These are phyloP conservation scores for Calcarius lapponicus DNA, from an alignment of 2,797 vertebrate genomes.

Conservation along the genomic window DNA sequence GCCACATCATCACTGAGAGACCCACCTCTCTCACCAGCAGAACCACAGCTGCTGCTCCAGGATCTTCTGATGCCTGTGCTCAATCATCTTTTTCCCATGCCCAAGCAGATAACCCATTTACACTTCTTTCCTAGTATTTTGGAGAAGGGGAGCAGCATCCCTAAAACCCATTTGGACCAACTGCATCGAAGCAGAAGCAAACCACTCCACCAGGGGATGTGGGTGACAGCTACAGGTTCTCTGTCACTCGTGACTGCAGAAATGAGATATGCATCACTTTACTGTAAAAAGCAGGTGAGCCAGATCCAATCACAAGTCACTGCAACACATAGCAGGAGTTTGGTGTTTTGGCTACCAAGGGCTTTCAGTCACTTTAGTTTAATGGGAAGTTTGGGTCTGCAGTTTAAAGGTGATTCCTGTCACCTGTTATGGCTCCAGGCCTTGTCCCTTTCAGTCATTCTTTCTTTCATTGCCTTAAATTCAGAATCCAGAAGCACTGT, in stretches of 20 bases:
- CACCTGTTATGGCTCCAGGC: background rate
- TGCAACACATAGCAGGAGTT: background rate
- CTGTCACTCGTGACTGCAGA: background rate
- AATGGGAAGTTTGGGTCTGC: background rate
- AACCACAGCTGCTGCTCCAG: rapidly evolving
- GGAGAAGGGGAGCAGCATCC: background rate
- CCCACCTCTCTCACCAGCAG: background rate
- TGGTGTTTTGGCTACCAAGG: background rate
- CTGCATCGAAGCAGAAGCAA: background rate
- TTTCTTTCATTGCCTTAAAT: background rate
- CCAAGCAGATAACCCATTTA: background rate
- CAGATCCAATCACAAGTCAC: background rate
- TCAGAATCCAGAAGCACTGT: background rate
- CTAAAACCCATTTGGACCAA: background rate
- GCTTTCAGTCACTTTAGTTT: background rate
- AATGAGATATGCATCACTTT: background rate
- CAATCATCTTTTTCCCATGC: background rate
- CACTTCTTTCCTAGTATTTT: background rate
- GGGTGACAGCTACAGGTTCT: background rate
- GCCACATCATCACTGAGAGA: background rate
- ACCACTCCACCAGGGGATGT: background rate
- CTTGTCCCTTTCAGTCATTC: background rate
- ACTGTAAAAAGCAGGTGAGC: background rate
- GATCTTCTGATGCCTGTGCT: background rate
- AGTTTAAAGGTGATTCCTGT: background rate